phyloP scores from a whole-genome alignment of 2,113 vertebrate genomes.

The Pagrus major region DNA sequence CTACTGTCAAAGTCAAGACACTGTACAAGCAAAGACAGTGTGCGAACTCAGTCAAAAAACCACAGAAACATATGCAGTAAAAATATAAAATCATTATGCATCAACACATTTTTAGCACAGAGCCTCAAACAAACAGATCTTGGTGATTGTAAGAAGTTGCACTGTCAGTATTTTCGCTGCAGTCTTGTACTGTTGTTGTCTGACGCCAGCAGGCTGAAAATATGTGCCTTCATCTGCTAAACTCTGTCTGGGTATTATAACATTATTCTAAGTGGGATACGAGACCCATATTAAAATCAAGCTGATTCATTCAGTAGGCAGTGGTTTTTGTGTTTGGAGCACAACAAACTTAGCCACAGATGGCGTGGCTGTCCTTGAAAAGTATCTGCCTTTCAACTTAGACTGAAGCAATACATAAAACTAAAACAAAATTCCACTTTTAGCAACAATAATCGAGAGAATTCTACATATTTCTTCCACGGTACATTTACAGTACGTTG shows the following conservation, averaged over 20 bases:
- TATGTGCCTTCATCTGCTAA: neutral
- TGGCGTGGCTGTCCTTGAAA: constrained; percentile 34
- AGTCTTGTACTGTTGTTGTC: neutral
- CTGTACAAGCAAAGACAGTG: neutral
- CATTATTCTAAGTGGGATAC: constrained; percentile 10
- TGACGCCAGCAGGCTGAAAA: constrained; percentile 2
- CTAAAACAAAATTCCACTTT: constrained; percentile 1
- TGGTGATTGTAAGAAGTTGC: neutral
- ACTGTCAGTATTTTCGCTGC: neutral
- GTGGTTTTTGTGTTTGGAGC: constrained; percentile 9
- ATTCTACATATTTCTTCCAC: constrained; percentile 20
- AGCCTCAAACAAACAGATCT: constrained; percentile 2
- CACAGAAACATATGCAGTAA: neutral
- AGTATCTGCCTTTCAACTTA: constrained; percentile 3
- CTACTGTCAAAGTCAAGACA: neutral
- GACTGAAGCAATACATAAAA: constrained; percentile 6
- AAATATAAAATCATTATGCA: neutral
- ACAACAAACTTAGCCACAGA: constrained; percentile 5
- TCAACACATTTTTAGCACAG: neutral
- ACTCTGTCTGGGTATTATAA: neutral
- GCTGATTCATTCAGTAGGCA: neutral
- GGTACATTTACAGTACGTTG: constrained; percentile 28
- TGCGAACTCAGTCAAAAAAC: neutral
- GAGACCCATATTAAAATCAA: neutral
- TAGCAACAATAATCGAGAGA: neutral